phyloP scores from a whole-genome alignment of 2,888 invertebrate species.

The Netelia fuscicornis region DNA sequence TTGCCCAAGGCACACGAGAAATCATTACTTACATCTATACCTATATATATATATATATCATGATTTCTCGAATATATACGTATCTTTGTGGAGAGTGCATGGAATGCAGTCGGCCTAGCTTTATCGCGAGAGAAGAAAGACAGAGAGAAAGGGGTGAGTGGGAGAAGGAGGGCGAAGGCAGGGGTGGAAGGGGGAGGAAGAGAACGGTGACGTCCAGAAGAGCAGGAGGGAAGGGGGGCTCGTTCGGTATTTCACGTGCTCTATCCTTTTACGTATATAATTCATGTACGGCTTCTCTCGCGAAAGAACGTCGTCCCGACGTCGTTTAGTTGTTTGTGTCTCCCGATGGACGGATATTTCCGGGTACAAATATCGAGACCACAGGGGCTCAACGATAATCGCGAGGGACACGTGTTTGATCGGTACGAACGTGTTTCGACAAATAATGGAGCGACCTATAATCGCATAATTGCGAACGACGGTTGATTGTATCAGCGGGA shows the following conservation, averaged over 20 bases:
- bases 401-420: slow-evolving; percentile 16
- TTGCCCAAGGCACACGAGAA: neutral
- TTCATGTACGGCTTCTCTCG: slow-evolving; percentile 62
- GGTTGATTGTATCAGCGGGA: neutral
- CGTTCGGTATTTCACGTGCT: slow-evolving; percentile 33
- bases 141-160: slow-evolving; percentile 49
- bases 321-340: slow-evolving; percentile 59
- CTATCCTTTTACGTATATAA: slow-evolving; percentile 66
- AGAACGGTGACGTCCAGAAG: too few relatives aligned
- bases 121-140: slow-evolving; percentile 54
- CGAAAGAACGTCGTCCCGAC: slow-evolving; percentile 39
- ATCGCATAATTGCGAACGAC: neutral
- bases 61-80: slow-evolving; percentile 2
- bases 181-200: slow-evolving; percentile 31
- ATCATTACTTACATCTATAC: slow-evolving; percentile 6
- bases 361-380: slow-evolving; percentile 47
- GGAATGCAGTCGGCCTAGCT: slow-evolving; percentile 67
- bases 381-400: slow-evolving; percentile 23
- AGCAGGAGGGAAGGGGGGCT: neutral
- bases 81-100: slow-evolving; percentile 51
- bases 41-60: slow-evolving; percentile 27
- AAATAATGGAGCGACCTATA: neutral
- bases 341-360: slow-evolving; percentile 52
- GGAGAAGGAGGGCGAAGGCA: slow-evolving; percentile 48
- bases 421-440: neutral